These are phyloP conservation scores for Drosophila heteroneura DNA, from an alignment of 2,888 invertebrate species.

Conservation along the genomic window DNA sequence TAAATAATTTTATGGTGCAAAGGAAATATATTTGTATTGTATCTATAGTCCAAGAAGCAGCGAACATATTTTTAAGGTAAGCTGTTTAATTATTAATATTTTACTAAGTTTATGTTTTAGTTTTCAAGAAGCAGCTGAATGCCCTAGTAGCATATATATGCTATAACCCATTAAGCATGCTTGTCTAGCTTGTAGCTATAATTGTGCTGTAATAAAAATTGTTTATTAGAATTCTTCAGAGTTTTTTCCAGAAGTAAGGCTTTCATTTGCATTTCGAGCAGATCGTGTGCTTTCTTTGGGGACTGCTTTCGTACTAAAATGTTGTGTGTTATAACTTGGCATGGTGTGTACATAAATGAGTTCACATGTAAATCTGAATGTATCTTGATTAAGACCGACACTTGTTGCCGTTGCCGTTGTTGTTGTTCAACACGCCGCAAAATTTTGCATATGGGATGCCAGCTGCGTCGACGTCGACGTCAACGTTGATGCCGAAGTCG, in stretches of 20 bases:
- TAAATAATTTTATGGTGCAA: background rate
- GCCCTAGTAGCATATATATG: background rate
- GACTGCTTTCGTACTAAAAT: background rate
- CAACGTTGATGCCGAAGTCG: constrained; percentile 5
- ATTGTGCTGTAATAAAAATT: background rate
- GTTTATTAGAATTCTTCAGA: background rate
- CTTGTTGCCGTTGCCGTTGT: constrained; percentile 46
- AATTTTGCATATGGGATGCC: constrained; percentile 61
- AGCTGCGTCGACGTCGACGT: constrained; percentile 13
- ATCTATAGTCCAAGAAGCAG: background rate
- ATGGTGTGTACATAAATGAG: background rate
- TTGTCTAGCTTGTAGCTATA: background rate
- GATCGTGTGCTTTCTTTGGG: background rate
- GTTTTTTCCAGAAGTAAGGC: background rate
- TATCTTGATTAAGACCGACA: constrained; percentile 79
- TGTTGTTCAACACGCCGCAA: constrained; percentile 44
- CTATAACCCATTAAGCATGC: background rate
- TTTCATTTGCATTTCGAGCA: background rate
- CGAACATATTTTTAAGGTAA: background rate
- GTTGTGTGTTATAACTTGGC: constrained; percentile 6
- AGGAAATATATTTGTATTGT: background rate
- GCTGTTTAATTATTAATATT: background rate
- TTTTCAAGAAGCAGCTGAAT: background rate
- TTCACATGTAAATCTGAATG: constrained; percentile 30
- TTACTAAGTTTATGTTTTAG: background rate